Percentiles rank a stretch among this genome's conserved stretches.
Conservation (phyloP, 2,888 invertebrate genomes). For the Hyposoter dolosus region DNA sequence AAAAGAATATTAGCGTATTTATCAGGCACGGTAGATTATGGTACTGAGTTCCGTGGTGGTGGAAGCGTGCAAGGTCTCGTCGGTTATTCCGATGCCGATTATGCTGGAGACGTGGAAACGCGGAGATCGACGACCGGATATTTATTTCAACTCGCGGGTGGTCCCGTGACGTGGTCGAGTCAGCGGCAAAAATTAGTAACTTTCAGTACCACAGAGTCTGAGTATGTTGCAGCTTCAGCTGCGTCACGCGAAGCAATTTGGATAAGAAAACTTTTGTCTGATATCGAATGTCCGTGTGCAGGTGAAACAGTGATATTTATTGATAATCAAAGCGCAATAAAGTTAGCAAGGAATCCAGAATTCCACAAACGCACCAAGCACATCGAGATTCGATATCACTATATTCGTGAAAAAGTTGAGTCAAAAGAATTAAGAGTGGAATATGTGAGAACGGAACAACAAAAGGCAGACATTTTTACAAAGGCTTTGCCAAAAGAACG, state of each 20-base stretch:
- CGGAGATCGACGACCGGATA: conserved; percentile 70
- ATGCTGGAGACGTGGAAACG: conserved; percentile 59
- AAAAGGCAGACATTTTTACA: conserved; percentile 8
- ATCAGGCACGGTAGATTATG: conserved; percentile 43
- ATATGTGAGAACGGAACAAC: neutral
- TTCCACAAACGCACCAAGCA: conserved; percentile 41
- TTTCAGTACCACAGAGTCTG: conserved; percentile 70
- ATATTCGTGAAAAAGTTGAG: neutral
- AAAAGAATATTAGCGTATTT: conserved; percentile 60
- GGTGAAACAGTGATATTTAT: conserved; percentile 56
- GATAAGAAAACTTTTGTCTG: neutral
- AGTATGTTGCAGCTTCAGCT: conserved; percentile 67
- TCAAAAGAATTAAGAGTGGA: neutral
- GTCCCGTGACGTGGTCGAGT: conserved; percentile 63
- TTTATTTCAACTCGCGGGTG: conserved; percentile 55
- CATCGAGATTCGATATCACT: conserved; percentile 6
- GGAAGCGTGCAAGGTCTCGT: conserved; percentile 4
- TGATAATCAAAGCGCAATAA: conserved; percentile 72
- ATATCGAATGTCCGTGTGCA: conserved; percentile 19
- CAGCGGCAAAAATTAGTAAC: no score
- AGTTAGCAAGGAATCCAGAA: conserved; percentile 53
- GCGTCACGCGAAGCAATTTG: neutral
- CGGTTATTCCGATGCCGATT: conserved; percentile 70
- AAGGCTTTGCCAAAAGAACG: neutral
- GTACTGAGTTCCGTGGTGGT: conserved; percentile 32